Base-by-base conservation (phyloP, 2,797 vertebrate species). In the Labroides dimidiatus region DNA sequence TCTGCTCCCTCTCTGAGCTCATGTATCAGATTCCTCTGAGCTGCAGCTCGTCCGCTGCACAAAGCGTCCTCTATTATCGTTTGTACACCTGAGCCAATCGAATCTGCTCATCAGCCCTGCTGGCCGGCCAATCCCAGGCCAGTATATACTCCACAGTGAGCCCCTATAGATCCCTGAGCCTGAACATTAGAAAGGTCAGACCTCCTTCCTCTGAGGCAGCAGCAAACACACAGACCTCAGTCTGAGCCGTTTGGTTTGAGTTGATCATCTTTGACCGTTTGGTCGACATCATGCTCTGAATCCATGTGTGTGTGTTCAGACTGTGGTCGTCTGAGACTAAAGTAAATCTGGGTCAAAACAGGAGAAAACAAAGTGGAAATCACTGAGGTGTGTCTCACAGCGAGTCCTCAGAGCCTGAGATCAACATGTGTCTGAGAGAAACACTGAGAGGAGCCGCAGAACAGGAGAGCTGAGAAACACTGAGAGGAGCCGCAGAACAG, bases 61-160 rank as follows among this genome's bases (percentile, higher is more conserved):
- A 93, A 92, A 86, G 82, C 71, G 61, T 73, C 75, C 87, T 89
- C 87, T 92, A 87, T 92, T 61, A 70, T 50, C 51, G 45, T 36
- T 64, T 27, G 69, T 37, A 64, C 81, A 89, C 85, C 80, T 84
- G 87, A 86, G 75, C 77, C 81, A 85, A 82, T 87, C 82, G 57
- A 56, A 83, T 82, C 80, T 69, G 53, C 42, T 68, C 23, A 80
- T 85, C 86, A 80, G 73, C 33, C 14, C 14, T 0, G 42, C 42
- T 4, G 6, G 16, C n/a, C 17, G 2, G 56, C 59, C 72, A 62
- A 59, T 69, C 52, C 20, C 51, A 51, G 24, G 6, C 43, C 64
- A 42, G 68, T 13, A 3, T 63, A 11, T 63, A 11, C 0, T 10
- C 49, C 11, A 65, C 59, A 51, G 30, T 23, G 6, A 60, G 47